Percentiles rank a stretch among this genome's conserved stretches.
Evolutionary conservation across 2,797 vertebrate species (phyloP).

Genomic region (Leptoclinus maculatus): DNA sequence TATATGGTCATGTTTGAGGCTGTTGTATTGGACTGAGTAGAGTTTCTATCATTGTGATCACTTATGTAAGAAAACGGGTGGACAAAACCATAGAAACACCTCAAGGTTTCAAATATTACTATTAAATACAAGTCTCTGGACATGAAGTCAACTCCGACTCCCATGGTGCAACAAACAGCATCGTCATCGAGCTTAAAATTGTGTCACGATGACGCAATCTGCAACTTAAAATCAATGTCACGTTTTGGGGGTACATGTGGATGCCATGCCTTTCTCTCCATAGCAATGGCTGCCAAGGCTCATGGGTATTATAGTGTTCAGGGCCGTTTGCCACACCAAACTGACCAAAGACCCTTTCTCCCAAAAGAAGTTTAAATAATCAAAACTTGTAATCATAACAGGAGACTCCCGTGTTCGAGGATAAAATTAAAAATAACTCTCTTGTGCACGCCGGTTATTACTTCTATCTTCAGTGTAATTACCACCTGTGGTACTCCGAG

Average conservation of each 20-base stretch:
- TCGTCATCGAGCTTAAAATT: background rate
- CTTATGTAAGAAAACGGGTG: background rate
- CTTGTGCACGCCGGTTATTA: too few relatives aligned
- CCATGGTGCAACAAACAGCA: background rate
- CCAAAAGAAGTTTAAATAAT: background rate
- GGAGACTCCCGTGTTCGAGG: background rate
- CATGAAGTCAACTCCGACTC: background rate
- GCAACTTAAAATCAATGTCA: background rate
- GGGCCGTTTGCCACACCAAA: background rate
- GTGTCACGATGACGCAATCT: background rate
- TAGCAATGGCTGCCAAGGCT: background rate
- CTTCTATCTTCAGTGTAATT: too few relatives aligned
- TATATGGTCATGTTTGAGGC: background rate
- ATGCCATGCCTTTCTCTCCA: background rate
- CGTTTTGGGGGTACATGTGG: rapidly evolving
- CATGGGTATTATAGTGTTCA: background rate
- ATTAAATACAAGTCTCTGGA: background rate
- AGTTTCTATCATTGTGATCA: background rate
- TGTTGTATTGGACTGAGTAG: too few relatives aligned
- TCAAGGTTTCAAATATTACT: background rate
- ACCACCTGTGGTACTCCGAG: background rate
- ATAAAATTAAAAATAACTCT: too few relatives aligned
- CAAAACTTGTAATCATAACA: background rate
- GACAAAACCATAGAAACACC: background rate
- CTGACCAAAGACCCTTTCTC: background rate